Conservation (phyloP, 2,113 vertebrate species). For the Azemiops feae region DNA sequence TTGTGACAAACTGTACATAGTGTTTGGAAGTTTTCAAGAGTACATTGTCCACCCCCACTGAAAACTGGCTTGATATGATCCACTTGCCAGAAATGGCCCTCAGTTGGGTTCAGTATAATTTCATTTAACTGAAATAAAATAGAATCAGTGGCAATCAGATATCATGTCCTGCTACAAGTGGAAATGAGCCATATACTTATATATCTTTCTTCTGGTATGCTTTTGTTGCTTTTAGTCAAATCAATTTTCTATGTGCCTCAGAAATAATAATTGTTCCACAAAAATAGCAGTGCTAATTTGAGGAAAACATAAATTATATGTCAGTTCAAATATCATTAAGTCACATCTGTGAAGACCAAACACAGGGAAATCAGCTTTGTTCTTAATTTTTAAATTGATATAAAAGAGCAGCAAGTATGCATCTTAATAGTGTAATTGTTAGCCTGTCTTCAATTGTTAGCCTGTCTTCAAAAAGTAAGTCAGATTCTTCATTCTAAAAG, state of each 20-base stretch:
- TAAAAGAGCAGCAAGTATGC: neutral
- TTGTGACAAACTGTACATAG: slow-evolving; percentile 92
- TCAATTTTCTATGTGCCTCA: neutral
- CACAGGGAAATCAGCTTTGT: neutral
- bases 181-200: neutral
- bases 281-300: neutral
- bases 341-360: neutral
- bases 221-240: neutral
- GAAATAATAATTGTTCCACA: neutral
- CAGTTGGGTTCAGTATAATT: slow-evolving; percentile 83
- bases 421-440: neutral
- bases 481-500: neutral
- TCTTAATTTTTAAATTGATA: neutral
- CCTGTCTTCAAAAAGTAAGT: neutral
- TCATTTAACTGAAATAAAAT: slow-evolving; percentile 82
- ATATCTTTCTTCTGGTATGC: neutral
- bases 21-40: slow-evolving; percentile 93
- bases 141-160: neutral
- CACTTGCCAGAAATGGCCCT: slow-evolving; percentile 96
- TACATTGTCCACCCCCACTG: slow-evolving; percentile 90
- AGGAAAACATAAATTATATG: neutral
- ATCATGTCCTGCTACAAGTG: too few relatives aligned
- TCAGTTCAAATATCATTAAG: neutral
- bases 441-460: too few relatives aligned
- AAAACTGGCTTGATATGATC: slow-evolving; percentile 94